Base-by-base conservation (phyloP, 2,888 invertebrate genomes). In the Thera obeliscata region DNA sequence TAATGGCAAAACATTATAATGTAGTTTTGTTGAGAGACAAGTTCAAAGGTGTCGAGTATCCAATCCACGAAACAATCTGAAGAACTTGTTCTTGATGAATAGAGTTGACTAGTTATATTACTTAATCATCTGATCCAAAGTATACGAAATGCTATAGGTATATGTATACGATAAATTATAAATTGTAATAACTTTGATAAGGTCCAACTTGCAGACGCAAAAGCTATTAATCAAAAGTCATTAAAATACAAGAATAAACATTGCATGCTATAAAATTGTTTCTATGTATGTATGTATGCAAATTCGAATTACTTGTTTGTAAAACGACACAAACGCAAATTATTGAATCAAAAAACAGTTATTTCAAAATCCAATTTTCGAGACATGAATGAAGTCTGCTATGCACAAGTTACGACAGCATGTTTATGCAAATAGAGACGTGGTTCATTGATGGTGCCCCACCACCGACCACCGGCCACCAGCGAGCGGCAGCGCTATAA, bases 381-480 rank as follows among this genome's bases (percentile, higher is more conserved):
- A 65, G 56, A 56, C 59, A 65, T 74, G 74, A 74, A 74, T 74
- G 76, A 79, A 78, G 73, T 74, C 70, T 75, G 74, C 74, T 76
- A 77, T 68, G 72, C 75, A 62, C 54, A 67, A 73, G 78, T 83
- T 83, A 85, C 84, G 83, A 82, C 76, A 77, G 69, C 78, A 73
- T 79, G 83, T 81, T 82, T 86, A 86, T 87, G 87, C 86, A 85
- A 87, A 87, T 86, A 79, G 68, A 75, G 65, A 74, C 73, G 78
- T 62, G 76, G 79, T 80, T 78, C 87, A 87, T 87, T 87, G 84
- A 87, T 80, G 81, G 79, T 79, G 77, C 81, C 73, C 85, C 87
- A 84, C 86, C 63, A 63, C 58, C 48, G 57, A 22, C 43, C 52
- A 49, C 83, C 81, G 86, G 22, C 86, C 63, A 63, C 58, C 48